Evolutionary conservation across 2,888 invertebrate species (phyloP).

Genomic region (Sminthurides aquaticus): DNA sequence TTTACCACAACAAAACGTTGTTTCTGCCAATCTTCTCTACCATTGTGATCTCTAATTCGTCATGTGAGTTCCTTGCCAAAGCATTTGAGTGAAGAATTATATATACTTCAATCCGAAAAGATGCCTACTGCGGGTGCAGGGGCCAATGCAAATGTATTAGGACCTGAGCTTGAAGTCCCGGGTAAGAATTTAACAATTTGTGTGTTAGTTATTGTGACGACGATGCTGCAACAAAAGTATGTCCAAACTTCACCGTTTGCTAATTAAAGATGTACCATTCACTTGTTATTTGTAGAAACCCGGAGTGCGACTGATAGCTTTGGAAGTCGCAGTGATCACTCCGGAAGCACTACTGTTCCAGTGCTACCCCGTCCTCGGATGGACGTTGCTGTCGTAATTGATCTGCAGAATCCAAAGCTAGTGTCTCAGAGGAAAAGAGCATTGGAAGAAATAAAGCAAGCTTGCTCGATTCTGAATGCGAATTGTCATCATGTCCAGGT

Average conservation of each 20-base stretch:
- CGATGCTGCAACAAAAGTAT: no score
- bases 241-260: no score
- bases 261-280: no score
- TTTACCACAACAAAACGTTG: no score
- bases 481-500: conserved; percentile 78
- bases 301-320: conserved; percentile 55
- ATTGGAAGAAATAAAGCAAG: conserved; percentile 12
- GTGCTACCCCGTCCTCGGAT: conserved; percentile 56
- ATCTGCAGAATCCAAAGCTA: conserved; percentile 59
- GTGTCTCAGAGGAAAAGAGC: conserved; percentile 69
- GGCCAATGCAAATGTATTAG: neutral
- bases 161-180: conserved; percentile 16
- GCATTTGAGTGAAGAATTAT: neutral
- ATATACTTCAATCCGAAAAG: neutral
- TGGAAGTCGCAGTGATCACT: conserved; percentile 58
- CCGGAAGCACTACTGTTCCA: conserved; percentile 48
- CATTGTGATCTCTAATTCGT: no score
- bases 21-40: no score
- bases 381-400: conserved; percentile 70
- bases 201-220: no score
- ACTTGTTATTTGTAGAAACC: conserved; percentile 36
- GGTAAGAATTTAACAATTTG: no score
- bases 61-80: no score
- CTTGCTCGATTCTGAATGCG: conserved; percentile 71
- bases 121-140: neutral